Percentiles rank a stretch among this genome's conserved stretches.
phyloP scores from a whole-genome alignment of 1,140 invertebrate species.

The Cheumatopsyche charites region DNA sequence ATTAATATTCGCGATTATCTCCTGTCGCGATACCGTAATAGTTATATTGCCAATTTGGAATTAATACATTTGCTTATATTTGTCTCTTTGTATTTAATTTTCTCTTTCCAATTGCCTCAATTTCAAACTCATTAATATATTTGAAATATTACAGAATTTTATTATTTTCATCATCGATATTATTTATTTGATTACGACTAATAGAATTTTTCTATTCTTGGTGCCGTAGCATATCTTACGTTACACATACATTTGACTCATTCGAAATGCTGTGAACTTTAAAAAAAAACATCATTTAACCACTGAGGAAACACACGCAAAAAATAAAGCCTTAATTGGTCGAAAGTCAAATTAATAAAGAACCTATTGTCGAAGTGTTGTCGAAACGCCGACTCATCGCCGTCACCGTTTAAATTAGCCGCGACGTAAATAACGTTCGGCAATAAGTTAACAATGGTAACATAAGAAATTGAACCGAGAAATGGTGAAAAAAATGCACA shows the following conservation, averaged over 20 bases:
- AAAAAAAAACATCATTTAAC: no score
- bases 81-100: not conserved
- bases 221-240: no score
- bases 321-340: constrained; percentile 6
- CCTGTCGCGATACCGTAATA: not conserved
- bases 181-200: no score
- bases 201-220: no score
- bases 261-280: no score
- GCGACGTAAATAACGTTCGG: constrained; percentile 11
- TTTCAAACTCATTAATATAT: no score
- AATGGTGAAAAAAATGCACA: not conserved
- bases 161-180: no score
- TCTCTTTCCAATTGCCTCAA: no score
- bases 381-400: not conserved
- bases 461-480: not conserved
- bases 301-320: no score
- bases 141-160: no score
- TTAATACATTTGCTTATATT: not conserved
- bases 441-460: not conserved
- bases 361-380: not conserved
- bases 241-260: no score
- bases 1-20: constrained; percentile 24
- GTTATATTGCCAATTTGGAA: not conserved
- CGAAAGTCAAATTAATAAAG: constrained; percentile 15
- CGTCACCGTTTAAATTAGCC: constrained; percentile 12